Evolutionary conservation across 53 echinoderm and acorn worm species (phyloP).

Genomic region (Actinopyga echinites): DNA sequence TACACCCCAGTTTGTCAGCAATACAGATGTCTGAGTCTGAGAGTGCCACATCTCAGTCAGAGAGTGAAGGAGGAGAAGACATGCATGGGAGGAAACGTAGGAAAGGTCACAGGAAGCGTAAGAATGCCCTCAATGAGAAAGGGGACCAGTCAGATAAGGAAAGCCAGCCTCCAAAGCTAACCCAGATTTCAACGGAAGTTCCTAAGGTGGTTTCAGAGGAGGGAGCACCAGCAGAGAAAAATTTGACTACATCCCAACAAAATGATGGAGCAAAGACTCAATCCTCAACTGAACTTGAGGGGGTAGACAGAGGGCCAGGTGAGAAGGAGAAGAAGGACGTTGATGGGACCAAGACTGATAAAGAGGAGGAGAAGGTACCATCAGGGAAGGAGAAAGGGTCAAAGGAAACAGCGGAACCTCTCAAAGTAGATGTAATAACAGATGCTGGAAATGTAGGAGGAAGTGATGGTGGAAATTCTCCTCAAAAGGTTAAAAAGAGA

Average conservation of each 20-base stretch:
- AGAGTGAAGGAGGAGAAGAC: conserved; percentile 25
- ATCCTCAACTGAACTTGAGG: no score
- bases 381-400: no score
- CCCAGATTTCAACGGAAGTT: no score
- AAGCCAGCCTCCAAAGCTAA: not conserved
- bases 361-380: not conserved
- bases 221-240: no score
- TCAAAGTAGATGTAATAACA: no score
- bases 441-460: no score
- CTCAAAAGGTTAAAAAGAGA: no score
- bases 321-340: not conserved
- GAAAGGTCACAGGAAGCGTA: conserved; percentile 8
- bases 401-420: no score
- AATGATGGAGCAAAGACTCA: no score
- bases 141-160: not conserved
- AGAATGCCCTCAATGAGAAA: not conserved
- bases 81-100: not conserved
- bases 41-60: conserved; percentile 44
- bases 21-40: conserved; percentile 28
- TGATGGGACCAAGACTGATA: not conserved
- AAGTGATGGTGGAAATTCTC: no score
- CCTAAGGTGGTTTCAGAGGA: no score
- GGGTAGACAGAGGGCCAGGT: not conserved
- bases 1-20: not conserved
- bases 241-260: no score